Conservation (phyloP, 1,140 invertebrate species). For the Nomia melanderi region DNA sequence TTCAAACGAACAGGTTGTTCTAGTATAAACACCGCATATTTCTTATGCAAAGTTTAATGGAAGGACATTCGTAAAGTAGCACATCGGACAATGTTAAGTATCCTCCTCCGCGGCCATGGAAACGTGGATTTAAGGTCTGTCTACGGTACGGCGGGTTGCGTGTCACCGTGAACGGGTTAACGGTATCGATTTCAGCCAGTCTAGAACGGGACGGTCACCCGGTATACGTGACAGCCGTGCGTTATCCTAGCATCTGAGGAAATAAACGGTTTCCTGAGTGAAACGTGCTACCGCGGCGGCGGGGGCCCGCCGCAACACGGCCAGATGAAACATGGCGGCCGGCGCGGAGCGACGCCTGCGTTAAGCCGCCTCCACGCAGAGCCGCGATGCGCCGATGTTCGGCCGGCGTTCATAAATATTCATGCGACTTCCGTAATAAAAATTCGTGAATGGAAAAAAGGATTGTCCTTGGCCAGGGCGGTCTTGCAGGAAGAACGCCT, state of each 20-base stretch:
- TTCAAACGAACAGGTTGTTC: no score
- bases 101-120: no score
- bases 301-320: constrained; percentile 36
- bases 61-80: no score
- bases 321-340: constrained; percentile 40
- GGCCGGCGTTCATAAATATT: constrained; percentile 42
- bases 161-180: not conserved
- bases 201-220: constrained; percentile 34
- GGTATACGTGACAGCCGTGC: constrained; percentile 35
- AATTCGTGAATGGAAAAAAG: constrained; percentile 44
- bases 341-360: constrained; percentile 4
- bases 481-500: not conserved
- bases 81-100: not conserved
- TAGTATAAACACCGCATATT: no score
- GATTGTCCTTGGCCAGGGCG: not conserved
- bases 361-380: constrained; percentile 39
- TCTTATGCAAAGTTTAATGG: no score
- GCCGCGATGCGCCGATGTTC: not conserved
- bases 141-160: no score
- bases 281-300: constrained; percentile 54
- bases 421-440: constrained; percentile 25
- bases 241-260: constrained; percentile 58
- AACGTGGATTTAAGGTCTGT: no score
- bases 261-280: constrained; percentile 67
- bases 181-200: constrained; percentile 23